Evolutionary conservation across 2,888 invertebrate species (phyloP).

Genomic region (Agrilus cyanescens): DNA sequence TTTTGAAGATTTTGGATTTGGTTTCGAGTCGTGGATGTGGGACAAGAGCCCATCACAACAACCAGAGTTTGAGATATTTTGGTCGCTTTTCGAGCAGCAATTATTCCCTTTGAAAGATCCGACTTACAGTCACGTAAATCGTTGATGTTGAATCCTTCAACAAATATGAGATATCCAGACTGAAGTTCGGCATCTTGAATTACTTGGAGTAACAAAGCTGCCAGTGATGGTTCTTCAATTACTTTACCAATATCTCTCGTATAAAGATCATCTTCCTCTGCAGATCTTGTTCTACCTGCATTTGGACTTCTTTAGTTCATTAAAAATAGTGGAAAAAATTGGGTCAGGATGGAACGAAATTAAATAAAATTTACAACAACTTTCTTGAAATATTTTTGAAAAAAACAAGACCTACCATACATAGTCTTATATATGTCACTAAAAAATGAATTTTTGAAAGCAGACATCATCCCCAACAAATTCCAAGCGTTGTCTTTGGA

Average conservation of each 20-base stretch:
- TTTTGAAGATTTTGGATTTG: no score
- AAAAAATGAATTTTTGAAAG: slow-evolving; percentile 7
- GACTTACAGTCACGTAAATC: slow-evolving; percentile 3
- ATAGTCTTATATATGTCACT: slow-evolving; percentile 2
- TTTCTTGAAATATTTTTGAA: no score
- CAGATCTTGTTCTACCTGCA: no score
- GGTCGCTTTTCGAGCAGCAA: slow-evolving; percentile 5
- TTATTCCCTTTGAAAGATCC: slow-evolving; percentile 7
- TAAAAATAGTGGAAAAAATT: no score
- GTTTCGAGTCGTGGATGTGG: background rate
- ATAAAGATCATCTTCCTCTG: no score
- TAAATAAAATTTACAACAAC: no score
- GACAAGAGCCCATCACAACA: slow-evolving; percentile 7
- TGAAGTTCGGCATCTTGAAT: background rate
- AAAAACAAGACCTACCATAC: slow-evolving; percentile 1
- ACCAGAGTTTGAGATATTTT: slow-evolving; percentile 3
- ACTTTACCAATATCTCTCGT: no score
- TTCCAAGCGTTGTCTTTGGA: slow-evolving; percentile 2
- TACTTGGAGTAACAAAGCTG: slow-evolving; percentile 3
- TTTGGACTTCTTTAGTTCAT: no score
- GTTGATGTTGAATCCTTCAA: slow-evolving; percentile 5
- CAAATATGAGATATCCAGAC: slow-evolving; percentile 4
- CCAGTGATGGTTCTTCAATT: slow-evolving; percentile 2
- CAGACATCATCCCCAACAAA: slow-evolving; percentile 7
- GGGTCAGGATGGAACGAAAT: no score